Evolutionary conservation across 2,113 vertebrate species (phyloP).

Genomic region (Mus musculus): GRCm39 chr14:73542001-73542500

Average conservation of each 20-base stretch:
- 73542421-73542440: background rate
- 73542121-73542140: background rate
- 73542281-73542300: background rate
- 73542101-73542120: background rate
- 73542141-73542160: background rate
- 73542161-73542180: background rate
- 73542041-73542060: background rate
- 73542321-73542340: conserved; percentile 45
- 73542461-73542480: background rate
- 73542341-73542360: background rate
- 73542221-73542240: conserved; percentile 47
- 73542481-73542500: background rate
- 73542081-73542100: background rate
- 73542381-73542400: conserved; percentile 39
- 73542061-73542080: background rate
- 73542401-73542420: background rate
- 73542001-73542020: background rate
- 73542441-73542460: background rate
- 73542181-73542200: background rate
- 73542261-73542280: conserved; percentile 33
- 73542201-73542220: background rate
- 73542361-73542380: background rate
- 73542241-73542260: background rate
- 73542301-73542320: background rate
- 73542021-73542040: background rate